Evolutionary conservation across 2,888 invertebrate genomes (phyloP), one percentile per base, ranked within the genome.

Genomic region (Hermaeophaga mercurialis): DNA sequence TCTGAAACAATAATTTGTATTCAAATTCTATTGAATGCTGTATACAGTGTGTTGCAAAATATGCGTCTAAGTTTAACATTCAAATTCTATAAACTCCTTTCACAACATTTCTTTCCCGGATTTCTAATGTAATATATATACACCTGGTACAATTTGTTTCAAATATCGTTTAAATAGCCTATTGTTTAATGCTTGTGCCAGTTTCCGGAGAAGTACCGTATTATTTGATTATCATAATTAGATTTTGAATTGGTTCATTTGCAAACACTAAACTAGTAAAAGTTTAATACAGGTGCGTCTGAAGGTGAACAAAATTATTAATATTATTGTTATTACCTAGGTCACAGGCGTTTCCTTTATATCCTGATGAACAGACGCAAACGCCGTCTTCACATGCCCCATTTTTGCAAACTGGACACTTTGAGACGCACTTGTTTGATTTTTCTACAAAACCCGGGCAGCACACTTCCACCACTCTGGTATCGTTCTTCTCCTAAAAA

Each of bases 391-490:
- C 81, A 68, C 89, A 89, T 11, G 80, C 78, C 7, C 87, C 85
- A 64, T 85, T 80, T 53, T 72, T 59, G 64, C 84, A 84, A 34
- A 77, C 73, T 48, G 78, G 75, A 56, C 80, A 77, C 12, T 80
- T 76, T 0, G 31, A 8, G 17, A 75, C 61, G 66, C 82, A 82
- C 28, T 64, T 71, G 31, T 69, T 64, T 56, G 74, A 67, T 49
- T 81, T 82, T 74, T 84, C 82, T 57, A 81, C 80, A 74, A 86
- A 92, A 24, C 91, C 91, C 53, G 86, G 83, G 70, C 92, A 92
- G 76, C 92, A 92, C 34, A 85, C 84, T 18, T 86, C 83, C 17
- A 90, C 83, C 22, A 82, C 84, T 45, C 85, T 84, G 5, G 81
- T 85, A 63, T 85, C 82, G 68, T 85, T 83, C 68, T 87, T 84